phyloP scores from a whole-genome alignment of 2,888 invertebrate genomes.

The Amaurobius ferox region DNA sequence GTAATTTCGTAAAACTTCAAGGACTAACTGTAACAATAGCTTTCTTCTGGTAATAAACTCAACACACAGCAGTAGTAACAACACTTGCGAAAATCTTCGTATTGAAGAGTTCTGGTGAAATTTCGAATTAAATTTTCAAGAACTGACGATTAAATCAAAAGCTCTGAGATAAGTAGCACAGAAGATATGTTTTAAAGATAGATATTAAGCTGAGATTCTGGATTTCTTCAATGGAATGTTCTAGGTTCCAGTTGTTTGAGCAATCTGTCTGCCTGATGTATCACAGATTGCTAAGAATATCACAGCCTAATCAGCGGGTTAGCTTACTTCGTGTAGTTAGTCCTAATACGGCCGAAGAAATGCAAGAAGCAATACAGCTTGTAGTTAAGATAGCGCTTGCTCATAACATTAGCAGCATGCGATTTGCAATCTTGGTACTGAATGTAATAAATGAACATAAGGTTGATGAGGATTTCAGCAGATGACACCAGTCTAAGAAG shows the following conservation, averaged over 20 bases:
- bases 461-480: neutral
- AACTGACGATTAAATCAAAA: too few relatives aligned
- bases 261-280: neutral
- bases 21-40: too few relatives aligned
- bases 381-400: slow-evolving; percentile 55
- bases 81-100: too few relatives aligned
- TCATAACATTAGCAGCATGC: slow-evolving; percentile 51
- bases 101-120: too few relatives aligned
- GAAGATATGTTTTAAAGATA: too few relatives aligned
- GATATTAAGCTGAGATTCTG: too few relatives aligned
- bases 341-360: slow-evolving; percentile 62
- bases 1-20: too few relatives aligned
- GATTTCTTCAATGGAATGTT: too few relatives aligned
- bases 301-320: neutral
- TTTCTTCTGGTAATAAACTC: too few relatives aligned
- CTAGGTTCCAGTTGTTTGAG: neutral
- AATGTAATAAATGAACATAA: slow-evolving; percentile 1
- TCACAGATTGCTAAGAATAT: neutral
- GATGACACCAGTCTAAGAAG: neutral
- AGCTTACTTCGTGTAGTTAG: slow-evolving; percentile 33
- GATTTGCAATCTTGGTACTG: slow-evolving; percentile 37
- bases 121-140: too few relatives aligned
- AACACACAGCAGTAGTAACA: too few relatives aligned
- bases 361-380: slow-evolving; percentile 62
- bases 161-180: too few relatives aligned